Evolutionary conservation across 2,797 vertebrate species (phyloP).

Genomic region (Corythornis leucogaster): DNA sequence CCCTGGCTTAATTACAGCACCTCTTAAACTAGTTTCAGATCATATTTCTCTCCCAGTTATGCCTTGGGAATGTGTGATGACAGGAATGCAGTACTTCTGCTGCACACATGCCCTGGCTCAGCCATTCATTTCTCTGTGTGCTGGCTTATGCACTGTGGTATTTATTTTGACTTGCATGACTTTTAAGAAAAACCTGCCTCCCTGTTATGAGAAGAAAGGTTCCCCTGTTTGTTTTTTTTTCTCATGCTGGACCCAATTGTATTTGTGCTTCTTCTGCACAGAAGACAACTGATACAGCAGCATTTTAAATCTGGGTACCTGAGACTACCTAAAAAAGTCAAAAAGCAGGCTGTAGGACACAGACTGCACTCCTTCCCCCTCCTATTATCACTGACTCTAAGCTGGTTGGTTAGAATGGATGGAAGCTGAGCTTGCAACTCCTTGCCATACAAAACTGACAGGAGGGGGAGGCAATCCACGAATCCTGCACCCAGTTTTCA

Average conservation of each 20-base stretch:
- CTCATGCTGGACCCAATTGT: not conserved
- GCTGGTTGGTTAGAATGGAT: not conserved
- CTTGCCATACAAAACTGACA: not conserved
- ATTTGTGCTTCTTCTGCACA: not conserved
- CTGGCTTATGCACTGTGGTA: not conserved
- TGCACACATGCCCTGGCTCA: not conserved
- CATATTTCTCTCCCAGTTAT: conserved; percentile 15
- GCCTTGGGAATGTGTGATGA: conserved; percentile 24
- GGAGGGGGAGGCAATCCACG: not conserved
- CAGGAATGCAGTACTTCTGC: conserved; percentile 9
- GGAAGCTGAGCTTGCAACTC: not conserved
- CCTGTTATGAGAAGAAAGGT: conserved; percentile 10
- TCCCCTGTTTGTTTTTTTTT: not conserved
- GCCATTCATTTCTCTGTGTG: not conserved
- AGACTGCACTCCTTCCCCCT: not conserved
- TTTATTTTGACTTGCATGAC: conserved; percentile 34
- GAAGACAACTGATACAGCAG: not conserved
- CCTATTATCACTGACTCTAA: not conserved
- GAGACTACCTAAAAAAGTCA: not conserved
- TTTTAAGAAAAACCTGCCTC: conserved; percentile 39
- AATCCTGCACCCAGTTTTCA: not conserved
- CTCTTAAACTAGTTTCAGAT: conserved; percentile 25
- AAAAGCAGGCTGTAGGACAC: not conserved
- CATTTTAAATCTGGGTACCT: not conserved
- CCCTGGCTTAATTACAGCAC: conserved; percentile 41